Evolutionary conservation across 2,797 vertebrate species (phyloP).

Genomic region (Apodemus agrarius): DNA sequence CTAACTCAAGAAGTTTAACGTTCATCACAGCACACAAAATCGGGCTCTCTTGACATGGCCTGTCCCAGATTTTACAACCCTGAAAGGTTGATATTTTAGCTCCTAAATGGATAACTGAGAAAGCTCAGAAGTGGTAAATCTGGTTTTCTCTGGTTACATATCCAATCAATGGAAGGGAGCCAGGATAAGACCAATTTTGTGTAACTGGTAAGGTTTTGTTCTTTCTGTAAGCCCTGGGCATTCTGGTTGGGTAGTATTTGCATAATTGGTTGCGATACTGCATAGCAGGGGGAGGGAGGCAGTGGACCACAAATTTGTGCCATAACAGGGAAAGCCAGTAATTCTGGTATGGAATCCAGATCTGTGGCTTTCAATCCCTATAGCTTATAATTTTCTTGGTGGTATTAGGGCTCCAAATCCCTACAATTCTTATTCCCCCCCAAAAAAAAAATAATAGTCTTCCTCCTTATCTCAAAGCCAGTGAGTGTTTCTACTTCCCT

Average conservation of each 20-base stretch:
- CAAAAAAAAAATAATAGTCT: conserved; percentile 6
- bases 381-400: neutral
- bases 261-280: neutral
- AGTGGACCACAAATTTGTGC: neutral
- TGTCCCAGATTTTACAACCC: neutral
- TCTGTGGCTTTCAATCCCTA: neutral
- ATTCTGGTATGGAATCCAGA: neutral
- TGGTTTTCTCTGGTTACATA: neutral
- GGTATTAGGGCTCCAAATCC: neutral
- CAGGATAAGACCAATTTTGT: neutral
- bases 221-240: neutral
- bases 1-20: neutral
- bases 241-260: neutral
- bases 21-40: neutral
- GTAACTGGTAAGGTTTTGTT: neutral
- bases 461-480: neutral
- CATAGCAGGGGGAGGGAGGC: neutral
- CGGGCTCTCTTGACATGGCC: neutral
- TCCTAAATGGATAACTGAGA: neutral
- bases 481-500: neutral
- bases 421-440: neutral
- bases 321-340: neutral
- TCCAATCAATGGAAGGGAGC: neutral
- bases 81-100: neutral
- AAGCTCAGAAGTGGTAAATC: neutral